Percentiles rank a stretch among this genome's conserved stretches.
These are phyloP conservation scores for Kuschelorhynchus macadamiae DNA, from an alignment of 2,888 invertebrate genomes.

Conservation along the genomic window DNA sequence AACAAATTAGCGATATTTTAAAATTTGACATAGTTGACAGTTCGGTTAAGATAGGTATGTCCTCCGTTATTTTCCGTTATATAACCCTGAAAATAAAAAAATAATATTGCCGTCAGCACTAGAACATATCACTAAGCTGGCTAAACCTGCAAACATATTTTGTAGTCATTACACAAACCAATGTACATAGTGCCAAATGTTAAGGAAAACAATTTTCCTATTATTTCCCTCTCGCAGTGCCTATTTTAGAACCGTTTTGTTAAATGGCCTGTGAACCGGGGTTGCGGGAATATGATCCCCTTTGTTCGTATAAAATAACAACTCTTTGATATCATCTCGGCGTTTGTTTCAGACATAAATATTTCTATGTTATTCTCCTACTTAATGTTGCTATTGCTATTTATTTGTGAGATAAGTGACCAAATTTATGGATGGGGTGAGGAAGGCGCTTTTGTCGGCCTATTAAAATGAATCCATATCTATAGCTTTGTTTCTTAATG, in stretches of 20 bases:
- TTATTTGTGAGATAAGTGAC: slow-evolving; percentile 3
- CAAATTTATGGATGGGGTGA: not conserved
- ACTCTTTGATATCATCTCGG: slow-evolving; percentile 40
- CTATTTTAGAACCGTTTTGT: slow-evolving; percentile 33
- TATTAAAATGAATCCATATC: no score
- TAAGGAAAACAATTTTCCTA: slow-evolving; percentile 44
- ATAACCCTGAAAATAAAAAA: no score
- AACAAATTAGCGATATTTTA: no score
- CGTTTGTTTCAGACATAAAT: slow-evolving; percentile 39
- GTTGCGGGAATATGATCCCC: slow-evolving; percentile 30
- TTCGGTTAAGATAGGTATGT: no score
- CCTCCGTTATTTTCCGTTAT: no score
- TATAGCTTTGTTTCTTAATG: no score
- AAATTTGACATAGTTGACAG: no score
- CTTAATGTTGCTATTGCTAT: slow-evolving; percentile 23
- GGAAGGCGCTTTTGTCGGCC: not conserved
- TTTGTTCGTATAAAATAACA: slow-evolving; percentile 41
- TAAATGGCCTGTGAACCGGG: slow-evolving; percentile 40
- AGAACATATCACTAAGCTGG: no score
- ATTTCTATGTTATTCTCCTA: slow-evolving; percentile 36
- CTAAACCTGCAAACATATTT: slow-evolving; percentile 31
- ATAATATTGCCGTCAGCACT: no score
- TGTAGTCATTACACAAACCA: slow-evolving; percentile 29
- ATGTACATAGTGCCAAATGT: slow-evolving; percentile 32
- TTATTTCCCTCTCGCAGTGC: slow-evolving; percentile 32